phyloP scores from a whole-genome alignment of 2,113 vertebrate species.

The Oreochromis niloticus region DNA sequence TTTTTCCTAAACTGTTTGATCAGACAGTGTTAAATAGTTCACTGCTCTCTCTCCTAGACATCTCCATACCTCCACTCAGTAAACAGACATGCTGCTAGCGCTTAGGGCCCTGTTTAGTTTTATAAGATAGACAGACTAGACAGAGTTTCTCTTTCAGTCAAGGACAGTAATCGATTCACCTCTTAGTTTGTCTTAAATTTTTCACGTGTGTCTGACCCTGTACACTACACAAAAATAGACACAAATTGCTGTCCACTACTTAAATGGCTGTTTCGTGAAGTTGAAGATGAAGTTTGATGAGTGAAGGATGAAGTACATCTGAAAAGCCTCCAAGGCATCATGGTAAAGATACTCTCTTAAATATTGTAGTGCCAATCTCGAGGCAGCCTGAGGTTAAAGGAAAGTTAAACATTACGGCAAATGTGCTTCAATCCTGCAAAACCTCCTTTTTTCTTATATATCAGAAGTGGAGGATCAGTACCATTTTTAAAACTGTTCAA shows the following conservation, averaged over 20 bases:
- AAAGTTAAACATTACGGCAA: neutral
- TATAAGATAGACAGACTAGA: neutral
- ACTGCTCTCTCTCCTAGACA: neutral
- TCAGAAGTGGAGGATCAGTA: neutral
- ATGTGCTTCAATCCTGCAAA: neutral
- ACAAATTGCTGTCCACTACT: neutral
- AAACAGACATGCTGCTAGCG: neutral
- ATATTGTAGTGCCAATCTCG: neutral
- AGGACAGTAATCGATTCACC: conserved; percentile 4
- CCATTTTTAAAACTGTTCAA: neutral
- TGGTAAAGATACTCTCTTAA: neutral
- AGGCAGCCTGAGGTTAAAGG: neutral
- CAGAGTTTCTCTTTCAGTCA: conserved; percentile 15
- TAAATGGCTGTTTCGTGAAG: neutral
- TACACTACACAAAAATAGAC: neutral
- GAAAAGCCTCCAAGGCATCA: neutral
- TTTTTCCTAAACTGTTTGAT: neutral
- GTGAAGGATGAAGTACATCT: neutral
- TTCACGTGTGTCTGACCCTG: neutral
- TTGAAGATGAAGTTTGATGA: neutral
- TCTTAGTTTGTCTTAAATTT: neutral
- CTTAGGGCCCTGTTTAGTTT: neutral
- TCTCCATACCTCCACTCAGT: neutral
- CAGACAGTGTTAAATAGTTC: neutral
- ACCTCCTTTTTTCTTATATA: neutral